phyloP scores from a whole-genome alignment of 2,113 vertebrate species.

The Cairina moschata region DNA sequence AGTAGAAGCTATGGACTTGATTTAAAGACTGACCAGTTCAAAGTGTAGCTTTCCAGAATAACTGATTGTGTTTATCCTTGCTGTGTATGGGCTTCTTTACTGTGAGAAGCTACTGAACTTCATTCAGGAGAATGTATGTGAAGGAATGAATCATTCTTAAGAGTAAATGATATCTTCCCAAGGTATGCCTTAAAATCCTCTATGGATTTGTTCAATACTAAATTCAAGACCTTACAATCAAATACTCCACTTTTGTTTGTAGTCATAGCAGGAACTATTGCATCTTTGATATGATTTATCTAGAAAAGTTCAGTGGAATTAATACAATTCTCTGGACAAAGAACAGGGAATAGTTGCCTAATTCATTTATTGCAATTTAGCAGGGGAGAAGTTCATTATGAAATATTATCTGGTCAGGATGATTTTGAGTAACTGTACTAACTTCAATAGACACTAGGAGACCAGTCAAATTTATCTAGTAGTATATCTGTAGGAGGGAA shows the following conservation, averaged over 20 bases:
- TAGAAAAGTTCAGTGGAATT: neutral
- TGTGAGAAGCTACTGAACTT: neutral
- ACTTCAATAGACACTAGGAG: neutral
- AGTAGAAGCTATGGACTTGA: neutral
- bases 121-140: neutral
- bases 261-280: neutral
- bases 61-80: neutral
- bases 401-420: neutral
- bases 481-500: neutral
- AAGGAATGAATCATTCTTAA: neutral
- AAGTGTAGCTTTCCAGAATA: neutral
- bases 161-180: neutral
- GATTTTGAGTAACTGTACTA: neutral
- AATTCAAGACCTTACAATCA: neutral
- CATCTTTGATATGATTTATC: neutral
- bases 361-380: neutral
- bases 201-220: neutral
- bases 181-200: neutral
- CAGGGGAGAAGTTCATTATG: neutral
- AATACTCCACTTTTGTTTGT: neutral
- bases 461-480: neutral
- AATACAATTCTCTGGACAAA: neutral
- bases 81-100: neutral
- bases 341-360: neutral
- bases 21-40: neutral